A percentile compares a stretch with the other conserved stretches of the same genome.
phyloP scores from a whole-genome alignment of 2,797 vertebrate genomes.

The Kryptolebias ocellatus region DNA sequence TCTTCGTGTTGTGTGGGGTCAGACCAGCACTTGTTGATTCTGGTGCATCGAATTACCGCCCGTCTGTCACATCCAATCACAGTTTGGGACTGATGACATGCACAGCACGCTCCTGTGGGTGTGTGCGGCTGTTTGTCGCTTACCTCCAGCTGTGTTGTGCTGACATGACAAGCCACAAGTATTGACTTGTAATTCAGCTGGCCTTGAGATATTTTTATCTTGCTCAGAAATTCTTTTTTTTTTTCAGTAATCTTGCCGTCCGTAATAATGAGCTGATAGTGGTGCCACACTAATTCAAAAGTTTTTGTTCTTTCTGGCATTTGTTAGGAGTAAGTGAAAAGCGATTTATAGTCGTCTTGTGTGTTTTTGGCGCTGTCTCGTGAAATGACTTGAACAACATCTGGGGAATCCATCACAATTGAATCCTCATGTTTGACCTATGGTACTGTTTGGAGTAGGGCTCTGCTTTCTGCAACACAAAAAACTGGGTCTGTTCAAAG shows the following conservation, averaged over 20 bases:
- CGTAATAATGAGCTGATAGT: conserved; percentile 8
- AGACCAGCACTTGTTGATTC: conserved; percentile 78
- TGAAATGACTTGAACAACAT: conserved; percentile 21
- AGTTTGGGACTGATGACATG: conserved; percentile 72
- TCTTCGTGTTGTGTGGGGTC: conserved; percentile 62
- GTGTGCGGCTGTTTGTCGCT: conserved; percentile 68
- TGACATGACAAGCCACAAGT: conserved; percentile 70
- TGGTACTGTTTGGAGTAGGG: conserved; percentile 17
- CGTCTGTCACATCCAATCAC: conserved; percentile 86
- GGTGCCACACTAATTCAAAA: background rate
- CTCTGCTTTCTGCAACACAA: conserved; percentile 9
- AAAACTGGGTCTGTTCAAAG: background rate
- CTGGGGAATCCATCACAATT: conserved; percentile 31
- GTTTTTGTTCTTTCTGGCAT: conserved; percentile 19
- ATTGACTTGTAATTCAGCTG: conserved; percentile 64
- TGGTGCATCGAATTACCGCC: conserved; percentile 82
- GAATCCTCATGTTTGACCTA: conserved; percentile 33
- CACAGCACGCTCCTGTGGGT: conserved; percentile 78
- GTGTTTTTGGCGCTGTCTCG: conserved; percentile 12
- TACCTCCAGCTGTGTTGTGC: conserved; percentile 72
- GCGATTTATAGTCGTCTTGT: conserved; percentile 20
- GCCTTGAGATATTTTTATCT: conserved; percentile 27
- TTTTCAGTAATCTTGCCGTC: background rate
- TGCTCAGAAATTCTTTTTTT: conserved; percentile 14
- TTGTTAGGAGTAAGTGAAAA: conserved; percentile 22